A percentile compares a stretch with the other conserved stretches of the same genome.
Evolutionary conservation across 2,113 vertebrate species (phyloP).

Genomic region (Cinclus mexicanus): DNA sequence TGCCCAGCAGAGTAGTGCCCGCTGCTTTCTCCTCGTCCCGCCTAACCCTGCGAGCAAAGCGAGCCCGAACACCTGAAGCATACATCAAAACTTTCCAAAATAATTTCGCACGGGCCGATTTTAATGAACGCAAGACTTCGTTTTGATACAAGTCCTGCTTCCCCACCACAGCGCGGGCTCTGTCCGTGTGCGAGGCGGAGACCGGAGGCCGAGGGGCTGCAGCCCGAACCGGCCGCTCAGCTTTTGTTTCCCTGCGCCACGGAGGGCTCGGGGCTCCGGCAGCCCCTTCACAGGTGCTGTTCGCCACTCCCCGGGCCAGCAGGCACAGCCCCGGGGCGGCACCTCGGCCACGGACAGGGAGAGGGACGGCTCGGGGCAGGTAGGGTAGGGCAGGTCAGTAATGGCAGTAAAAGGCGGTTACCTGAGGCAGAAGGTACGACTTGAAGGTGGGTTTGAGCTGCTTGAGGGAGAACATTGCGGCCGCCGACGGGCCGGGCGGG

Average conservation of each 20-base stretch:
- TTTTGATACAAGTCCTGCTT: rapidly evolving
- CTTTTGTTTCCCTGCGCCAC: background rate
- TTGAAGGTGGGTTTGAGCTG: constrained; percentile 87
- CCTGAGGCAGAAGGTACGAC: constrained; percentile 90
- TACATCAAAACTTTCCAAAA: background rate
- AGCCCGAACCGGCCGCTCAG: background rate
- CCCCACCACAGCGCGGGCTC: background rate
- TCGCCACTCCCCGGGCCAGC: background rate
- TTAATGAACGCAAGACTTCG: rapidly evolving
- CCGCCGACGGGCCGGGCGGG: background rate
- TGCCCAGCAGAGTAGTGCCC: background rate
- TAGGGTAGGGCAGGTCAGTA: background rate
- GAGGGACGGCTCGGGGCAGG: background rate
- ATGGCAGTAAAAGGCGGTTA: constrained; percentile 35
- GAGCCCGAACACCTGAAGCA: background rate
- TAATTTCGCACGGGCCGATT: rapidly evolving
- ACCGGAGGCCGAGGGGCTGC: background rate
- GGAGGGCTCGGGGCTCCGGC: background rate
- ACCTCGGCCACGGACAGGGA: background rate
- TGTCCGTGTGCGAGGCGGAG: background rate
- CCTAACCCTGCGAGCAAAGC: background rate
- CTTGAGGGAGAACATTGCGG: constrained; percentile 87
- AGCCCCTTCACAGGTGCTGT: background rate
- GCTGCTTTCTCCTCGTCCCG: background rate
- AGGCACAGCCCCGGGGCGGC: background rate